Evolutionary conservation across 2,888 invertebrate species (phyloP), one percentile per base, ranked within the genome.

Genomic region (Cheilosia impressa): DNA sequence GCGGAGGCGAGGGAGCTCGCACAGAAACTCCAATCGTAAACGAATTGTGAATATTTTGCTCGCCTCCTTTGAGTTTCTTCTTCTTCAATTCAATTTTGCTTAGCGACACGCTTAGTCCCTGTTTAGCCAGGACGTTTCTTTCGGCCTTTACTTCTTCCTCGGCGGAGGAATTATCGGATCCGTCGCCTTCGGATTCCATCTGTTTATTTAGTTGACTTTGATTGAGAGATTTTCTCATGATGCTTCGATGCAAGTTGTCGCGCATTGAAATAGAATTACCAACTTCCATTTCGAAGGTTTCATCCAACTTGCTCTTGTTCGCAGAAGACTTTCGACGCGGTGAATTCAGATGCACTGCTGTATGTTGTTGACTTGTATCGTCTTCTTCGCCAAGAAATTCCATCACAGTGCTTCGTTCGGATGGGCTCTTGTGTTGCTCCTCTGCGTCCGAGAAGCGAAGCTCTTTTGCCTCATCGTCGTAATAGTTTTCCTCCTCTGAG

Each of bases 21-120:
- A 88, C 68, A 19, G 78, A 85, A 31, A 89, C 88, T 17, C 87
- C 88, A 87, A 88, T 87, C 2, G 88, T 88, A 62, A 89, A 89
- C 2, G 89, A 89, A 53, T 84, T 88, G 27, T 87, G 88, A 19
- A 76, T 55, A 17, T 76, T 58, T 50, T 57, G 41, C 24, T 43
- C 17, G 17, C 17, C 58, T 41, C 13, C 60, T 47, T 53, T 71
- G 1, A 38, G 55, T 15, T 77, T 82, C 31, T 68, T 68, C 7
- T 83, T 87, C n/a, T 66, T 45, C 4, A 75, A 47, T 62, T 87
- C 87, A 50, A 73, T 57, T 10, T 77, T 73, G 22, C 75, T 78
- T 41, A 88, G 79, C 0, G 89, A 89, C 4, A 87, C 81, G 60
- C 88, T 89, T n/a, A 88, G 52, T 0, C 79, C 79, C 4, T 52